Evolutionary conservation across 2,113 vertebrate species (phyloP), one percentile per base, ranked within the genome.

Genomic region (Platichthys stellatus): DNA sequence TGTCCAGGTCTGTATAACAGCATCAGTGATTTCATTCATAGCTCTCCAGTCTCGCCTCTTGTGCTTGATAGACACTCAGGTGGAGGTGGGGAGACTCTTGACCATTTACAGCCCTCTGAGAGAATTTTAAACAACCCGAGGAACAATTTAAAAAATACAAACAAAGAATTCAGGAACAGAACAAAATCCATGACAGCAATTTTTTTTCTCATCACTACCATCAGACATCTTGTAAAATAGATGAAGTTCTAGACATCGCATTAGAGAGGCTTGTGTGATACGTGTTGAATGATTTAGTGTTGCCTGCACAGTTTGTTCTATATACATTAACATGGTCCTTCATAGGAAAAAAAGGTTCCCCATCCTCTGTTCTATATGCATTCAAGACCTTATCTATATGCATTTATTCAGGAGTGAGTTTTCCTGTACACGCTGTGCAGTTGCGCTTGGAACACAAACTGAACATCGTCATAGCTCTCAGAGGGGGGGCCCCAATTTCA

Each of bases 381-480:
- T 38, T 8, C 69, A 24, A 57, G 38, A 58, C 10, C 43, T 58
- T 62, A 61, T 76, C 45, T 47, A 8, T 57, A 6, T 70, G 21
- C 17, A 76, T 74, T 59, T 45, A 68, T 73, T 57, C 63, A 17
- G n/a, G 57, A 75, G 47, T 81, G 54, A 58, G 24, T 83, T 88
- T 80, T 63, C 69, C 58, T 77, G 65, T 88, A 57, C 21, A 38
- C 1, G 38, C 71, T 31, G 6, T 31, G 31, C 31, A 31, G 5
- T 58, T 76, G 47, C 7, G 75, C 49, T 51, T 31, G 31, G 18
- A 51, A 51, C 58, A 78, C 62, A 76, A 82, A 80, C 26, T 69
- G 69, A 85, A 77, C 76, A 74, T 58, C 8, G 6, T 63, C 47
- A 51, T 62, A 59, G 31, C 61, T 85, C 65, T 82, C 69, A 74